Percentiles rank a stretch among this genome's conserved stretches.
Evolutionary conservation across 2,113 vertebrate genomes (phyloP).

Genomic region (Spea bombifrons): DNA sequence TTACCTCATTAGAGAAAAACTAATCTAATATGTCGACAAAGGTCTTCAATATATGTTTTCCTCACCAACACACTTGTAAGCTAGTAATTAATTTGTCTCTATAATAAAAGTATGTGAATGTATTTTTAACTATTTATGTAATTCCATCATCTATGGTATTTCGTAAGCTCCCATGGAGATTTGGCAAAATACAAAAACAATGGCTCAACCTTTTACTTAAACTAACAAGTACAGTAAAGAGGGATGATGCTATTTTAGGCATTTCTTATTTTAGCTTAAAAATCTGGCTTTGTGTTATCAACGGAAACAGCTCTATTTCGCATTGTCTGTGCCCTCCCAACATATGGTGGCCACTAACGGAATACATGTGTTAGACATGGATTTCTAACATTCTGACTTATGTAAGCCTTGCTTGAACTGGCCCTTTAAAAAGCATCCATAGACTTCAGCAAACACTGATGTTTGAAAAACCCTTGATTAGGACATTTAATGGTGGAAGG

Average conservation of each 20-base stretch:
- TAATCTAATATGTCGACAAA: not conserved
- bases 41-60: slow-evolving; percentile 26
- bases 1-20: slow-evolving; percentile 23
- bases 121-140: slow-evolving; percentile 29
- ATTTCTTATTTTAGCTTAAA: not conserved
- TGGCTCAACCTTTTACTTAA: slow-evolving; percentile 6
- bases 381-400: not conserved
- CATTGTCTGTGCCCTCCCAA: not conserved
- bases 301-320: not conserved
- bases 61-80: slow-evolving; percentile 16
- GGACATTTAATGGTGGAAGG: no score
- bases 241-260: not conserved
- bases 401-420: slow-evolving; percentile 4
- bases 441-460: no score
- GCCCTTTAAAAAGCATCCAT: not conserved
- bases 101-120: slow-evolving; percentile 21
- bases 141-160: slow-evolving; percentile 40
- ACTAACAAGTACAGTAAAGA: not conserved
- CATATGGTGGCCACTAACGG: slow-evolving; percentile 28
- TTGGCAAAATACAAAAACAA: slow-evolving; percentile 5
- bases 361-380: slow-evolving; percentile 11
- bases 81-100: slow-evolving; percentile 35
- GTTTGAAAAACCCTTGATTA: no score
- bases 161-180: slow-evolving; percentile 6
- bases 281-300: not conserved